Evolutionary conservation across 2,113 vertebrate species (phyloP).

Genomic region (Astur gentilis): DNA sequence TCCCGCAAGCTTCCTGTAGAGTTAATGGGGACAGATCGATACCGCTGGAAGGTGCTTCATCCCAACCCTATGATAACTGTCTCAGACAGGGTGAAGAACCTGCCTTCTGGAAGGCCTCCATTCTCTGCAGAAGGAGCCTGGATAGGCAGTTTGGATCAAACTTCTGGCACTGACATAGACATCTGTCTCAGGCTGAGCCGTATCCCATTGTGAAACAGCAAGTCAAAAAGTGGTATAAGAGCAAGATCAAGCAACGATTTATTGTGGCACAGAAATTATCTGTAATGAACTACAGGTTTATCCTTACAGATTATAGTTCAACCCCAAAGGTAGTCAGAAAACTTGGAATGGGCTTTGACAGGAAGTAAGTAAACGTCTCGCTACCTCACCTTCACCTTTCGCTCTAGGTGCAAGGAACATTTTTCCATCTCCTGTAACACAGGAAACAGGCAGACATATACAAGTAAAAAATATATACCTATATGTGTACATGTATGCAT

Average conservation of each 20-base stretch:
- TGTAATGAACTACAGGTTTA: neutral
- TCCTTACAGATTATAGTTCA: neutral
- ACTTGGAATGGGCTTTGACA: neutral
- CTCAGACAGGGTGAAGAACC: neutral
- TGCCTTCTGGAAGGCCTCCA: neutral
- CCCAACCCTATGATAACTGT: neutral
- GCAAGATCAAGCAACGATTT: neutral
- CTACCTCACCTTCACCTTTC: neutral
- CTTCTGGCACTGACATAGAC: neutral
- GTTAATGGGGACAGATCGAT: neutral
- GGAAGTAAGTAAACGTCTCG: neutral
- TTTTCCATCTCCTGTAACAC: neutral
- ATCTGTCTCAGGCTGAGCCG: neutral
- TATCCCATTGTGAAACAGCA: neutral
- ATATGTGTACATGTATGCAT: accelerated
- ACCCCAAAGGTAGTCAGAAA: neutral
- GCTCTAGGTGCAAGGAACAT: neutral
- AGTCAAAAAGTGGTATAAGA: neutral
- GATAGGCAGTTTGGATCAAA: neutral
- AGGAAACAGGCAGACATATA: neutral
- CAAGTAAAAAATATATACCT: neutral
- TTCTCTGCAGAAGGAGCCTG: neutral
- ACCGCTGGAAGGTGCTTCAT: neutral
- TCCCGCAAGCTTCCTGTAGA: neutral
- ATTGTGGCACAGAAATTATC: neutral